phyloP scores from a whole-genome alignment of 2,888 invertebrate species.

The Drosophila siamana region DNA sequence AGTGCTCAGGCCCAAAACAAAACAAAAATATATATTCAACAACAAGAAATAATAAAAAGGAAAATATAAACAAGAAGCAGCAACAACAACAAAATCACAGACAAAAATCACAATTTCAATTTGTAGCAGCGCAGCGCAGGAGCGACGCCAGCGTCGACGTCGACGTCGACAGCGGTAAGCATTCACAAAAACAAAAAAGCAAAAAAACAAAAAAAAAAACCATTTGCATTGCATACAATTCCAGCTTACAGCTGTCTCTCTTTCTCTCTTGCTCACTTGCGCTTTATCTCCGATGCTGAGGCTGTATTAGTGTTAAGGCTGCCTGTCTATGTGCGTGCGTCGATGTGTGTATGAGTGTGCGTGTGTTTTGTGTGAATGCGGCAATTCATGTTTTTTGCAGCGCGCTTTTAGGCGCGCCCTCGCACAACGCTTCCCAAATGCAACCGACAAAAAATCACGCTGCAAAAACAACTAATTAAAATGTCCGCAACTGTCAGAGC shows the following conservation, averaged over 20 bases:
- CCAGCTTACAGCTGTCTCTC: slow-evolving; percentile 33
- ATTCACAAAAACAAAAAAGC: slow-evolving; percentile 12
- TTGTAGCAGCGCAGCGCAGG: slow-evolving; percentile 22
- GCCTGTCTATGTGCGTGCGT: not conserved
- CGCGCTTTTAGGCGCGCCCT: slow-evolving; percentile 58
- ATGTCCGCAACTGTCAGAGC: slow-evolving; percentile 44
- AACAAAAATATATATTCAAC: slow-evolving; percentile 13
- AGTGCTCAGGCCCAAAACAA: slow-evolving; percentile 45
- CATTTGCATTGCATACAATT: slow-evolving; percentile 48
- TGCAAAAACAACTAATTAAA: slow-evolving; percentile 56
- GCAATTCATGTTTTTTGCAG: slow-evolving; percentile 51
- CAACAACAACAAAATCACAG: slow-evolving; percentile 31
- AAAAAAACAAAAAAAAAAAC: not conserved
- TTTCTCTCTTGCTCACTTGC: slow-evolving; percentile 3
- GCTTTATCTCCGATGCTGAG: slow-evolving; percentile 14
- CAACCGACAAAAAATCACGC: slow-evolving; percentile 14
- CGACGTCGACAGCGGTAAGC: slow-evolving; percentile 48
- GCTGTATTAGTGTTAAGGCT: slow-evolving; percentile 3
- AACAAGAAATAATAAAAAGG: slow-evolving; percentile 17
- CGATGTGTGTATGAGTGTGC: not conserved
- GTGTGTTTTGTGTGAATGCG: slow-evolving; percentile 30
- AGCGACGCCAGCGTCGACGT: slow-evolving; percentile 27
- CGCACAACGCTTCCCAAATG: slow-evolving; percentile 27
- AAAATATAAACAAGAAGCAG: slow-evolving; percentile 22
- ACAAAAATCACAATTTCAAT: slow-evolving; percentile 18